Percentiles rank a stretch among this genome's conserved stretches.
These are phyloP conservation scores for Misgurnus anguillicaudatus DNA, from an alignment of 2,113 vertebrate genomes.

Conservation along the genomic window DNA sequence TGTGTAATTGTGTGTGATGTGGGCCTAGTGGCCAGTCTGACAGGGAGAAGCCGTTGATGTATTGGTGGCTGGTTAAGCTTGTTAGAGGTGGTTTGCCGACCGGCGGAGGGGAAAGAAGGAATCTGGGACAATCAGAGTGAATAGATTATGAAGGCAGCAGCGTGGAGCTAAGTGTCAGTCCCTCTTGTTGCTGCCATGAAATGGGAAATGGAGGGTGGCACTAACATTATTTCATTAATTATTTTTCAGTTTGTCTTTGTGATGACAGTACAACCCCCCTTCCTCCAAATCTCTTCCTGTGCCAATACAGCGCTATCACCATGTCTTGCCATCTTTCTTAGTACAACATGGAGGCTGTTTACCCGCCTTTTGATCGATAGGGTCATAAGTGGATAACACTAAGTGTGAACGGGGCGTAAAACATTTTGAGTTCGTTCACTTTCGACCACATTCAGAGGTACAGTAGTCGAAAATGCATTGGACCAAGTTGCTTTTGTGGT, in stretches of 20 bases:
- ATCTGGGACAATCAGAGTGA: conserved; percentile 69
- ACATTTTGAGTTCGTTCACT: too few relatives aligned
- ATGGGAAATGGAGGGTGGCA: conserved; percentile 75
- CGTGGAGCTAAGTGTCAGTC: conserved; percentile 78
- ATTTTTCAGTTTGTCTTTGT: neutral
- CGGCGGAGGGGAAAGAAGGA: conserved; percentile 71
- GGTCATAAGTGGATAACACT: too few relatives aligned
- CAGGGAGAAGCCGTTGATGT: conserved; percentile 90
- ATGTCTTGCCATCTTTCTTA: conserved; percentile 34
- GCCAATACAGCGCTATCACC: conserved; percentile 45
- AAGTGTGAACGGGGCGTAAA: too few relatives aligned
- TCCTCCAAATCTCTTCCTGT: neutral
- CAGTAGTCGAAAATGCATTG: too few relatives aligned
- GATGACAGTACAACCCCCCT: conserved; percentile 9
- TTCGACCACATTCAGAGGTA: too few relatives aligned
- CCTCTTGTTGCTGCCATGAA: conserved; percentile 75
- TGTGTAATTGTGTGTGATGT: conserved; percentile 85
- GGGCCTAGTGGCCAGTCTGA: conserved; percentile 86
- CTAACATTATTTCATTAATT: conserved; percentile 73
- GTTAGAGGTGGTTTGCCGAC: conserved; percentile 78
- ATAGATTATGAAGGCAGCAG: conserved; percentile 85
- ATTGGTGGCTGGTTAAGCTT: conserved; percentile 87
- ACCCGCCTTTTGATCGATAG: too few relatives aligned
- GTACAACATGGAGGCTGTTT: too few relatives aligned
- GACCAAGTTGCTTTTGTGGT: too few relatives aligned